phyloP scores from a whole-genome alignment of 2,888 invertebrate genomes.

The Leucoma salicis region DNA sequence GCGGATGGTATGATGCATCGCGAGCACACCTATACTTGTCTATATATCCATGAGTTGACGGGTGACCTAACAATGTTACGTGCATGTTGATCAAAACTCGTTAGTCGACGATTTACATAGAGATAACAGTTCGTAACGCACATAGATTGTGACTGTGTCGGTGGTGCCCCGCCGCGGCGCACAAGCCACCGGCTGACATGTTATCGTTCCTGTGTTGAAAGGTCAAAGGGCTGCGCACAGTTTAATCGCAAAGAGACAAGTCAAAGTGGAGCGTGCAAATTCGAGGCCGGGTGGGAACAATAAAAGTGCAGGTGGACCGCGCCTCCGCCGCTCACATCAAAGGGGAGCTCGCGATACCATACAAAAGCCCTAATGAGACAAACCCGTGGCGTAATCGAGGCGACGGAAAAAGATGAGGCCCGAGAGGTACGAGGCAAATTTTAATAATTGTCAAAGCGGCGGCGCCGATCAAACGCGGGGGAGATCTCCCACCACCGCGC shows the following conservation, averaged over 20 bases:
- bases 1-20: constrained; percentile 18
- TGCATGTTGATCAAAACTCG: constrained; percentile 27
- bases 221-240: constrained; percentile 54
- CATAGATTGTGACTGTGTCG: constrained; percentile 1
- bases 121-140: constrained; percentile 10
- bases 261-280: constrained; percentile 80
- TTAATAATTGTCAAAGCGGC: constrained; percentile 84
- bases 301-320: constrained; percentile 79
- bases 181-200: constrained; percentile 29
- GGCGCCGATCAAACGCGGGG: constrained; percentile 80
- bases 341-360: constrained; percentile 76
- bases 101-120: constrained; percentile 19
- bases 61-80: constrained; percentile 21
- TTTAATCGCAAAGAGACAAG: constrained; percentile 72
- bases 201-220: constrained; percentile 47
- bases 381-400: constrained; percentile 82
- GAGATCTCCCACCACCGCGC: constrained; percentile 37
- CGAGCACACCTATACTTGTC: constrained; percentile 5
- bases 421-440: constrained; percentile 82
- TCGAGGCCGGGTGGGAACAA: constrained; percentile 71
- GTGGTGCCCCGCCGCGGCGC: constrained; percentile 7
- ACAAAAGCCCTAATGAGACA: constrained; percentile 82
- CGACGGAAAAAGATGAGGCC: constrained; percentile 81
- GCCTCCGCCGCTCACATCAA: constrained; percentile 68
- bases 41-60: background rate